phyloP scores from a whole-genome alignment of 2,113 vertebrate genomes.

The Amphiprion ocellaris region DNA sequence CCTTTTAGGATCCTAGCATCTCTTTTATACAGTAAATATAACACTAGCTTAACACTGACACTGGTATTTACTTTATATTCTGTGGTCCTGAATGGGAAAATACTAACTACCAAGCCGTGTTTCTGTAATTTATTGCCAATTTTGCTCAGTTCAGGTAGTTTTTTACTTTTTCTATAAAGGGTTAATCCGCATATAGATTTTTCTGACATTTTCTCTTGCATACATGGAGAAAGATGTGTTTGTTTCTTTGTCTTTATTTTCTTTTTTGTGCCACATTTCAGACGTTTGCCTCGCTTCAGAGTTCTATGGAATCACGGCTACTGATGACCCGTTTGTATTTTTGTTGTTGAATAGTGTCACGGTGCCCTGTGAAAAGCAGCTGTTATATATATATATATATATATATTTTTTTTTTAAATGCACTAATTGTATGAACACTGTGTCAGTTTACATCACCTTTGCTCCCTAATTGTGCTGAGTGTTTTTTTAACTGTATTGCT shows the following conservation, averaged over 20 bases:
- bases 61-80: neutral
- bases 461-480: slow-evolving; percentile 19
- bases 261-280: too few species aligned
- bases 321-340: slow-evolving; percentile 17
- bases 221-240: too few species aligned
- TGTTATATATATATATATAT: slow-evolving; percentile 20
- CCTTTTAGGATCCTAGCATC: too few species aligned
- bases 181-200: too few species aligned
- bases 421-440: slow-evolving; percentile 67
- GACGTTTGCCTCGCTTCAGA: too few species aligned
- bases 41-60: neutral
- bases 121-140: too few species aligned
- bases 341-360: slow-evolving; percentile 15
- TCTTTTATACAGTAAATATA: too few species aligned
- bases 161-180: too few species aligned
- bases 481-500: slow-evolving; percentile 8
- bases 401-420: slow-evolving; percentile 37
- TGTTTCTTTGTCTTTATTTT: too few species aligned
- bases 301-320: neutral
- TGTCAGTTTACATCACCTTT: slow-evolving; percentile 57
- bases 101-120: neutral
- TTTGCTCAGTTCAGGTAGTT: too few species aligned
- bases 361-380: slow-evolving; percentile 47
- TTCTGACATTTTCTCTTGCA: too few species aligned
- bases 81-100: slow-evolving; percentile 5